These are phyloP conservation scores for Grallaria varia DNA, from an alignment of 2,113 vertebrate genomes.

Conservation along the genomic window DNA sequence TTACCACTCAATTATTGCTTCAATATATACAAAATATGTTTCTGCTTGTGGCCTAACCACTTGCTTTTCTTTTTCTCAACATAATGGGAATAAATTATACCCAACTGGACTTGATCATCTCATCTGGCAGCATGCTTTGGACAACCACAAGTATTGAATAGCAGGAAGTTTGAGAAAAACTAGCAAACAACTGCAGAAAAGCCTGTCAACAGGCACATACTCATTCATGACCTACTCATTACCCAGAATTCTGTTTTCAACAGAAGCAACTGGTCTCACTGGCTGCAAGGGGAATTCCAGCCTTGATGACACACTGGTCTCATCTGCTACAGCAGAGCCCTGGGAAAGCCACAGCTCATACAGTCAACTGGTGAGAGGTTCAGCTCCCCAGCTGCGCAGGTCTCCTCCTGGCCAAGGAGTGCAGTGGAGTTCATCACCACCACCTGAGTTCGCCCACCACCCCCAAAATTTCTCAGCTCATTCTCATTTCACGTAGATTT, in stretches of 20 bases:
- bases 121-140: neutral
- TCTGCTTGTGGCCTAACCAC: constrained; percentile 10
- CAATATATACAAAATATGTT: neutral
- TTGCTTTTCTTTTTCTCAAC: neutral
- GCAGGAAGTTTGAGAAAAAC: neutral
- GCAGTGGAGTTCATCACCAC: neutral
- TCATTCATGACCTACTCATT: neutral
- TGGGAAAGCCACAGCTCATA: neutral
- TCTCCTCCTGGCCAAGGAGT: neutral
- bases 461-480: neutral
- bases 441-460: neutral
- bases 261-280: neutral
- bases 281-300: neutral
- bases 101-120: neutral
- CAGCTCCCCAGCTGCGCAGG: neutral
- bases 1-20: constrained; percentile 27
- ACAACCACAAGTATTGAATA: neutral
- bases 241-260: neutral
- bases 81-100: neutral
- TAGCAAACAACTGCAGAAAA: neutral
- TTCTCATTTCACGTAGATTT: neutral
- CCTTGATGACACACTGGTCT: neutral
- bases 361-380: neutral
- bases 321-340: neutral
- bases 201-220: neutral